Conservation (phyloP, 2,113 vertebrate species). For the Piprites chloris region DNA sequence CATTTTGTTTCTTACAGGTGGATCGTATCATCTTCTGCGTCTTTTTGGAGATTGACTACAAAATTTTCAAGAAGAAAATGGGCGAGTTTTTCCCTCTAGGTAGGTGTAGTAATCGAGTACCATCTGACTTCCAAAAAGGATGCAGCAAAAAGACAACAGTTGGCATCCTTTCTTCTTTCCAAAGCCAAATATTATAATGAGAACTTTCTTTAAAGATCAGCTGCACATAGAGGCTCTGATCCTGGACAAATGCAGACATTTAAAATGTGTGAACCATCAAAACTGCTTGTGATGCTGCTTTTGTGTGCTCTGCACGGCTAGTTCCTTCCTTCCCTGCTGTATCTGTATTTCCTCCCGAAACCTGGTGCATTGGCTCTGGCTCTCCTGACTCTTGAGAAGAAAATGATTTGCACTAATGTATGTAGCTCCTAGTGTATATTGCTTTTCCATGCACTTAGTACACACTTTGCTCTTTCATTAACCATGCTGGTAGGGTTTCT, state of each 20-base stretch:
- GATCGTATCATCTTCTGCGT: constrained; percentile 96
- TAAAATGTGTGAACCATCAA: background rate
- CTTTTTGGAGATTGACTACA: constrained; percentile 94
- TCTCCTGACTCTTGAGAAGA: background rate
- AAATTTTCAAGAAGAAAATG: constrained; percentile 98
- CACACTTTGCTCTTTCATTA: background rate
- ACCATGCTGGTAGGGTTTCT: background rate
- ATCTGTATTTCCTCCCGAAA: background rate
- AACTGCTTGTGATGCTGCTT: background rate
- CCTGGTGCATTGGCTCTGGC: background rate
- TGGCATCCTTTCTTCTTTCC: background rate
- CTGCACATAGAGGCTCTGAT: background rate
- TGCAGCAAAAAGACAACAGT: background rate
- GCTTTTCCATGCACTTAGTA: constrained; percentile 7
- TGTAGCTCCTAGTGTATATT: background rate
- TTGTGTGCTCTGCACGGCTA: background rate
- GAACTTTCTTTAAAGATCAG: background rate
- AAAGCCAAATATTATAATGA: background rate
- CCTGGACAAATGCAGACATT: background rate
- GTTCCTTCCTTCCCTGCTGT: background rate
- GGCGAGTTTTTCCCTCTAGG: constrained; percentile 85
- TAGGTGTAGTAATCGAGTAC: constrained; percentile 53
- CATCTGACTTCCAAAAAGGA: background rate
- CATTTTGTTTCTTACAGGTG: constrained; percentile 79
- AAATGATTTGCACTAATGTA: background rate